A percentile compares a stretch with the other conserved stretches of the same genome.
phyloP scores from a whole-genome alignment of 2,888 invertebrate species.

The Automeris io region DNA sequence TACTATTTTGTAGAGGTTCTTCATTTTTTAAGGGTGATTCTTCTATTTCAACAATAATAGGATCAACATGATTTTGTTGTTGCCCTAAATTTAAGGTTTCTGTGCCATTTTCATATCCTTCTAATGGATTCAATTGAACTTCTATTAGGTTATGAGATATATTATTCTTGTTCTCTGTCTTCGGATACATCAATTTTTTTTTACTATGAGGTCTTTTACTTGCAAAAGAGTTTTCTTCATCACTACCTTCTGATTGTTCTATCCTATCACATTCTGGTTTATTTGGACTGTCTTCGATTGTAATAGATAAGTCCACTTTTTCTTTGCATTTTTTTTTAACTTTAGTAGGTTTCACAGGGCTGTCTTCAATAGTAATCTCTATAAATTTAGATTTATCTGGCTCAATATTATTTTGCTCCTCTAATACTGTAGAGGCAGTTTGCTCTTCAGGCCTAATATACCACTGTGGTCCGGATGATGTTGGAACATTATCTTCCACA shows the following conservation, averaged over 20 bases:
- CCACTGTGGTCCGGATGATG: slow-evolving; percentile 47
- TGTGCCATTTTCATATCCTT: slow-evolving; percentile 4
- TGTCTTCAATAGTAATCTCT: slow-evolving; percentile 68
- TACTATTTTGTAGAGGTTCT: slow-evolving; percentile 17
- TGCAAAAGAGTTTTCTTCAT: slow-evolving; percentile 21
- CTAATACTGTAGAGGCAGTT: slow-evolving; percentile 17
- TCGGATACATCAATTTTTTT: slow-evolving; percentile 56
- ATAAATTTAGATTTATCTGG: slow-evolving; percentile 39
- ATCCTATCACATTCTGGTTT: slow-evolving; percentile 28
- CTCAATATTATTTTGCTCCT: slow-evolving; percentile 54
- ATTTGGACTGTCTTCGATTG: slow-evolving; percentile 62
- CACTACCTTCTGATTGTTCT: slow-evolving; percentile 24
- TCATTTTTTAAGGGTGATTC: slow-evolving; percentile 27
- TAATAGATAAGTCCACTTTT: slow-evolving; percentile 44
- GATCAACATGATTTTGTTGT: slow-evolving; percentile 9
- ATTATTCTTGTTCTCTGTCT: slow-evolving; percentile 12
- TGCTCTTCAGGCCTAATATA: slow-evolving; percentile 61
- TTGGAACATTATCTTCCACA: slow-evolving; percentile 50
- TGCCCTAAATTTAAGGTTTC: slow-evolving; percentile 4
- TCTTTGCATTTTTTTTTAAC: slow-evolving; percentile 33
- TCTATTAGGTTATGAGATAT: slow-evolving; percentile 34
- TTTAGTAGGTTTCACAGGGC: slow-evolving; percentile 48
- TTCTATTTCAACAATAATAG: slow-evolving; percentile 26
- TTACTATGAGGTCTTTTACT: slow-evolving; percentile 42
- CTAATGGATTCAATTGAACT: slow-evolving; percentile 26